phyloP scores from a whole-genome alignment of 2,113 vertebrate species.

The human region DNA sequence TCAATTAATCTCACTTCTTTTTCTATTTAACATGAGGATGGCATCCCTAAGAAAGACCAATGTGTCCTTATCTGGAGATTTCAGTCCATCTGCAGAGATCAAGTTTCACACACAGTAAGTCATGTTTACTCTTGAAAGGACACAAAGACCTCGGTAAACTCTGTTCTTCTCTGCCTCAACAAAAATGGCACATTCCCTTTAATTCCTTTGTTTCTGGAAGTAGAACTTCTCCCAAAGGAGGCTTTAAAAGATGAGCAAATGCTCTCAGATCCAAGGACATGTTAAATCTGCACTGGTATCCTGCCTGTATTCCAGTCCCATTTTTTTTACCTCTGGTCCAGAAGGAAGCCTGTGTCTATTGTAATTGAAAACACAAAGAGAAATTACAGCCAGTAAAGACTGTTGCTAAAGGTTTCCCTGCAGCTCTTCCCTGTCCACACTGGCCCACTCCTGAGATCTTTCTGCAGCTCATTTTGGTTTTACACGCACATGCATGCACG shows the following conservation, averaged over 20 bases:
- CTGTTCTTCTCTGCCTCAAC: background rate
- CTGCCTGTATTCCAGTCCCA: no score
- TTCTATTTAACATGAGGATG: background rate
- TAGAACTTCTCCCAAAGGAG: background rate
- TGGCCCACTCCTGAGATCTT: background rate
- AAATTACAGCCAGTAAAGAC: background rate
- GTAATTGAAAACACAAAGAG: background rate
- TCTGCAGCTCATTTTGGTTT: background rate
- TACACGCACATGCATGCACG: no score
- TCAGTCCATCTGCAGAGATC: background rate
- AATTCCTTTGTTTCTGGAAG: background rate
- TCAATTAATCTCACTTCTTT: background rate
- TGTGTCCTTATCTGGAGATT: background rate
- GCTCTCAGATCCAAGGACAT: background rate
- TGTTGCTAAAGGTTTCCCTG: background rate
- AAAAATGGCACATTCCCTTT: background rate
- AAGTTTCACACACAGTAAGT: background rate
- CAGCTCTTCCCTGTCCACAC: background rate
- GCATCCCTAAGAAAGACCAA: background rate
- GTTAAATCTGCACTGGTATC: background rate
- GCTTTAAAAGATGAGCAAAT: background rate
- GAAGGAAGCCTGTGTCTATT: background rate
- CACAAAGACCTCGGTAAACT: fast-evolving
- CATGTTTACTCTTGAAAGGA: background rate
- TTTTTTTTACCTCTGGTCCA: background rate